Percentiles rank a stretch among this genome's conserved stretches.
phyloP scores from a whole-genome alignment of 2,888 invertebrate species.

The Helicoverpa assulta region DNA sequence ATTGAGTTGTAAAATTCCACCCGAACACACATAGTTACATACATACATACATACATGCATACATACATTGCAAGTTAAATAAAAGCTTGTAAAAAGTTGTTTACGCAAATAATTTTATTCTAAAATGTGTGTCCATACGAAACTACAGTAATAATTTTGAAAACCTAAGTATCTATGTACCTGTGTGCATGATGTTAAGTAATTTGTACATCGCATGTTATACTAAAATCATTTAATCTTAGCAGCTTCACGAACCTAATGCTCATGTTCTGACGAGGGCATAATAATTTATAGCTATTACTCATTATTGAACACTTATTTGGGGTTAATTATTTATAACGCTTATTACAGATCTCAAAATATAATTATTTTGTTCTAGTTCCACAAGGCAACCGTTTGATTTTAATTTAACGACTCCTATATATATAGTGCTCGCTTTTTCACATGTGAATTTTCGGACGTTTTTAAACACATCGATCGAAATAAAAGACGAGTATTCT shows the following conservation, averaged over 20 bases:
- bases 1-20: too few relatives aligned
- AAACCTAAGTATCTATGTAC: too few relatives aligned
- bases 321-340: neutral
- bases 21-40: too few relatives aligned
- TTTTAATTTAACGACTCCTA: neutral
- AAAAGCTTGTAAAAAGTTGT: too few relatives aligned
- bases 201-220: neutral
- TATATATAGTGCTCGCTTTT: constrained; percentile 29
- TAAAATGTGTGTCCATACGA: too few relatives aligned
- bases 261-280: neutral
- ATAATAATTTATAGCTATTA: neutral
- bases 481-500: too few relatives aligned
- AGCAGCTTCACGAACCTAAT: neutral
- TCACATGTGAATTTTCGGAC: constrained; percentile 2
- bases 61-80: too few relatives aligned
- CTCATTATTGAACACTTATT: neutral
- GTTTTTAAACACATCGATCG: neutral
- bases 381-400: constrained; percentile 1
- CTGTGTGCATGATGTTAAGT: neutral
- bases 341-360: constrained; percentile 1
- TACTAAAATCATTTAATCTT: neutral
- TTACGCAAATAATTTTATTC: too few relatives aligned
- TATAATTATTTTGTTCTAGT: constrained; percentile 31
- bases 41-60: too few relatives aligned
- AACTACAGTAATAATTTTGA: too few relatives aligned